phyloP scores from a whole-genome alignment of 2,888 invertebrate genomes.

The Pheosia tremula region DNA sequence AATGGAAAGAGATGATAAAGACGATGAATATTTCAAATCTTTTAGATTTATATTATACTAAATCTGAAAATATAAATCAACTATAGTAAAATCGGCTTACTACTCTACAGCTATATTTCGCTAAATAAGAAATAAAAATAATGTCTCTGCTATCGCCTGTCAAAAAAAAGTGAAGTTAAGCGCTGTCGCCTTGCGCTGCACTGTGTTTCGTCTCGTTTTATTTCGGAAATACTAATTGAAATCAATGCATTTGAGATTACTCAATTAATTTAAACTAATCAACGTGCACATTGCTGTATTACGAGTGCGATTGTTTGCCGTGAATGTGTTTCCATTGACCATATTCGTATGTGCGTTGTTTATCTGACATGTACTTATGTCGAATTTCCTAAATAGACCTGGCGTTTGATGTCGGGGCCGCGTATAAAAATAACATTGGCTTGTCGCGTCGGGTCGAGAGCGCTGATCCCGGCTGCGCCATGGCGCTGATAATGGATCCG shows the following conservation, averaged over 20 bases:
- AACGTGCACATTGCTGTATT: constrained; percentile 24
- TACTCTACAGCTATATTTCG: no score
- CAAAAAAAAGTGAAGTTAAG: constrained; percentile 38
- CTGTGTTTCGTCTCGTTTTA: constrained; percentile 36
- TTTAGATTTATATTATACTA: no score
- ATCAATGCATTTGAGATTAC: constrained; percentile 46
- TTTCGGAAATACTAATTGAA: constrained; percentile 53
- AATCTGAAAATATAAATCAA: no score
- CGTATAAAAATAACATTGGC: constrained; percentile 80
- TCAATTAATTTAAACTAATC: constrained; percentile 37
- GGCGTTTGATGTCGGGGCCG: constrained; percentile 80
- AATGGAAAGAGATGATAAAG: no score
- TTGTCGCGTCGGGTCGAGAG: constrained; percentile 66
- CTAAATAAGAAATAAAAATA: background rate
- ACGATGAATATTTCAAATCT: no score
- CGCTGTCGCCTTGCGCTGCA: background rate
- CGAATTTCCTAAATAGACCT: constrained; percentile 78
- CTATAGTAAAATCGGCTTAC: no score
- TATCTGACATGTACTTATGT: constrained; percentile 71
- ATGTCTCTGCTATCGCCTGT: background rate
- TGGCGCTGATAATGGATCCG: constrained; percentile 56
- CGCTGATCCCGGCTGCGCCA: constrained; percentile 60
- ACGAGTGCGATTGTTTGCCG: constrained; percentile 28
- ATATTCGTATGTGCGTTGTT: constrained; percentile 71
- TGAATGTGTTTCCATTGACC: constrained; percentile 39